These are phyloP conservation scores for Lutjanus erythropterus DNA, from an alignment of 2,113 vertebrate species.

Conservation along the genomic window DNA sequence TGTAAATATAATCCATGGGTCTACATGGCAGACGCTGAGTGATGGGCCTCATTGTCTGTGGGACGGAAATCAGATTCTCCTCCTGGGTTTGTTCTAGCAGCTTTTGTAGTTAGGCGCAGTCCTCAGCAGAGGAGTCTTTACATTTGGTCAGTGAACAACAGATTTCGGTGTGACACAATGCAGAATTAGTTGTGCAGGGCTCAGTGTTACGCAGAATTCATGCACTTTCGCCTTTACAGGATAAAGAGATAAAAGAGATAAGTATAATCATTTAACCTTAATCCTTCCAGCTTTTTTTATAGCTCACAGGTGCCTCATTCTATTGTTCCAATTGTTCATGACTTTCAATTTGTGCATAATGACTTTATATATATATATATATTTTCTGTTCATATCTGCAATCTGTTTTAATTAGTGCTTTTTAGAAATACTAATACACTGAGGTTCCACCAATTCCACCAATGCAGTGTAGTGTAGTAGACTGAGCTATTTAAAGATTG, in stretches of 20 bases:
- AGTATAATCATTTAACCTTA: not conserved
- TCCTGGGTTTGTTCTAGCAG: slow-evolving; percentile 37
- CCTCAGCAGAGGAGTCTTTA: slow-evolving; percentile 6
- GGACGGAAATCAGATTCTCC: slow-evolving; percentile 63
- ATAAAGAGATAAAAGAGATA: not conserved
- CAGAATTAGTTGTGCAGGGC: not conserved
- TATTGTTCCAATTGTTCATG: no score
- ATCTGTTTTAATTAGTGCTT: no score
- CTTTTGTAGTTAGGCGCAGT: not conserved
- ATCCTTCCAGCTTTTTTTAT: no score
- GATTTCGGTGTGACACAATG: not conserved
- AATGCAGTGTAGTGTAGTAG: no score
- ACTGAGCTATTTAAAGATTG: no score
- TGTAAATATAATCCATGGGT: slow-evolving; percentile 79
- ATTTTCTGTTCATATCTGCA: no score
- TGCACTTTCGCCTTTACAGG: not conserved
- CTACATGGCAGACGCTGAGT: slow-evolving; percentile 55
- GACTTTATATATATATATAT: no score
- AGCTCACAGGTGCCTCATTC: no score
- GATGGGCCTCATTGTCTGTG: slow-evolving; percentile 66
- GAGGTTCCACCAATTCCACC: no score
- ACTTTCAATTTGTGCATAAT: no score
- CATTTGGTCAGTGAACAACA: not conserved
- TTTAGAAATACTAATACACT: no score
- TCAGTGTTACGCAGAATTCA: not conserved